These are phyloP conservation scores for Gallinago solitaria DNA, from an alignment of 2,797 vertebrate species.

Conservation along the genomic window DNA sequence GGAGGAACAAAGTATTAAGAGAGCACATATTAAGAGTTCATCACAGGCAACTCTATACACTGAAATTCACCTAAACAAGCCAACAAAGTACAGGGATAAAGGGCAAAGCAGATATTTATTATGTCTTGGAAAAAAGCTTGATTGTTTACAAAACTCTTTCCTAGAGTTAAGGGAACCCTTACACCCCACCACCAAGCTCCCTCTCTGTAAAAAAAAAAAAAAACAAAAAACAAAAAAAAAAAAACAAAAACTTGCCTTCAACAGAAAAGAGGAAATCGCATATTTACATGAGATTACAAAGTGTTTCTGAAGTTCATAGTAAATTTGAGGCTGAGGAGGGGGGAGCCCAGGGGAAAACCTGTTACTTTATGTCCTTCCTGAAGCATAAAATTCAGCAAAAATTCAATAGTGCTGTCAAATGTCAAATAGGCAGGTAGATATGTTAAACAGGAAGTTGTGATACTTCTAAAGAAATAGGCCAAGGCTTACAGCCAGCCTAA, in stretches of 20 bases:
- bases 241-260: neutral
- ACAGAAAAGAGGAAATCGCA: neutral
- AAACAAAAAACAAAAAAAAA: neutral
- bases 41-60: neutral
- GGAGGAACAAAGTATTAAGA: neutral
- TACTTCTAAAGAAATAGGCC: constrained; percentile 25
- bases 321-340: constrained; percentile 38
- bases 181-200: accelerated
- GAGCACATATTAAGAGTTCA: neutral
- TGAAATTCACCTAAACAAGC: neutral
- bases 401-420: constrained; percentile 62
- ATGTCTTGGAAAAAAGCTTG: neutral
- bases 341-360: constrained; percentile 41
- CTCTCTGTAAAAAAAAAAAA: neutral
- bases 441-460: constrained; percentile 59
- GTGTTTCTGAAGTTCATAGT: constrained; percentile 43
- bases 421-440: constrained; percentile 51
- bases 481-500: neutral
- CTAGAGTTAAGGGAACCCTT: neutral
- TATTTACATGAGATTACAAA: constrained; percentile 39
- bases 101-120: neutral
- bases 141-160: neutral
- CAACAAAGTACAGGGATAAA: neutral
- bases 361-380: constrained; percentile 60
- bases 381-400: constrained; percentile 73